phyloP scores from a whole-genome alignment of 1,140 invertebrate species.

The Hyles euphorbiae region DNA sequence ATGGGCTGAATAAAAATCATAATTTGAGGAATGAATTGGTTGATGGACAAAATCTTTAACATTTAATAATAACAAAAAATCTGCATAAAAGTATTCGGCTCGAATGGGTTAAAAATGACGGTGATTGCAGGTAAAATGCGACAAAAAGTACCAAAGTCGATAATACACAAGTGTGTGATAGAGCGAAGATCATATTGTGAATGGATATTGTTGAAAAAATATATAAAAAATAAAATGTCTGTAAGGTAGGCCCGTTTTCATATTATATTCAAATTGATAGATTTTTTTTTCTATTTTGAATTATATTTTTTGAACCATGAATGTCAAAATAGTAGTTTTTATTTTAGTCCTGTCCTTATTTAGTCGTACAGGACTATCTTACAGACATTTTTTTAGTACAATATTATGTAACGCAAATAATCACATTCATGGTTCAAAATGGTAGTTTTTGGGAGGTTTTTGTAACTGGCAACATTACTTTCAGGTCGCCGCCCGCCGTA shows the following conservation, averaged over 20 bases:
- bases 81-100: too few species aligned
- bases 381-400: conserved; percentile 53
- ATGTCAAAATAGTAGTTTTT: conserved; percentile 35
- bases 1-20: too few species aligned
- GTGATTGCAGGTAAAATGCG: too few species aligned
- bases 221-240: conserved; percentile 50
- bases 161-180: conserved; percentile 27
- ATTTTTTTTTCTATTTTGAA: conserved; percentile 9
- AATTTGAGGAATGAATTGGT: too few species aligned
- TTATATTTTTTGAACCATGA: conserved; percentile 53
- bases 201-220: conserved; percentile 55
- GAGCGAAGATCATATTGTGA: conserved; percentile 68
- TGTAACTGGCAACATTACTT: conserved; percentile 21
- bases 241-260: conserved; percentile 72
- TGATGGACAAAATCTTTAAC: too few species aligned
- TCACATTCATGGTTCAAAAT: conserved; percentile 65
- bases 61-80: too few species aligned
- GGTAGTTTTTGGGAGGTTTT: conserved; percentile 2
- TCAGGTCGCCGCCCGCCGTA: conserved; percentile 35
- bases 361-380: conserved; percentile 47
- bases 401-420: conserved; percentile 2
- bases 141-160: background rate
- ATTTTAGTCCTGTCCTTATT: conserved; percentile 20
- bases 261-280: conserved; percentile 39
- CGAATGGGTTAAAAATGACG: too few species aligned